A percentile compares a stretch with the other conserved stretches of the same genome.
Evolutionary conservation across 2,797 vertebrate genomes (phyloP).

Genomic region (Siniperca undulata): DNA sequence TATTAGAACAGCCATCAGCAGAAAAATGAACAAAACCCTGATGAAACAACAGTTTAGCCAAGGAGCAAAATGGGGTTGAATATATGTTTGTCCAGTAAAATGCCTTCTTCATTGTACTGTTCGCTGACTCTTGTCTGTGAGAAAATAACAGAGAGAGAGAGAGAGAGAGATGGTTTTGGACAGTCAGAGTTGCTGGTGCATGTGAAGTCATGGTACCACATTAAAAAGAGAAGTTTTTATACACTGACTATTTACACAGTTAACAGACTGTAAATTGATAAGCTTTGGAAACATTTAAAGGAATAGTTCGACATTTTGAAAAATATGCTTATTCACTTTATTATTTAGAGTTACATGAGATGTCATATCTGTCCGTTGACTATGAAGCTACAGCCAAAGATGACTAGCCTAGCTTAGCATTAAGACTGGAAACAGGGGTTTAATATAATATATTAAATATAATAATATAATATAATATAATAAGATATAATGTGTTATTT

Average conservation of each 20-base stretch:
- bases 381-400: background rate
- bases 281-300: background rate
- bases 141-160: constrained; percentile 25
- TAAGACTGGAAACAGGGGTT: background rate
- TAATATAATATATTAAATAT: too few relatives aligned
- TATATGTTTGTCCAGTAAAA: constrained; percentile 47
- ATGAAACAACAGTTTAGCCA: constrained; percentile 67
- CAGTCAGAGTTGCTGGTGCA: background rate
- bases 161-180: background rate
- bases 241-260: background rate
- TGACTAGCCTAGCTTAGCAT: background rate
- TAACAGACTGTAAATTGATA: background rate
- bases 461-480: too few relatives aligned
- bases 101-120: constrained; percentile 11
- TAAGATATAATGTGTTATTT: background rate
- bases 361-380: background rate
- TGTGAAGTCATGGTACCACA: background rate
- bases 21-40: constrained; percentile 57
- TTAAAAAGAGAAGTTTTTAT: constrained; percentile 1
- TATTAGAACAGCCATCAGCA: constrained; percentile 61
- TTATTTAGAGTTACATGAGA: too few relatives aligned
- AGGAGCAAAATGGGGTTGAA: constrained; percentile 31
- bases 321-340: background rate
- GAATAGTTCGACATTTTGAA: background rate
- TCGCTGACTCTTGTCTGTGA: constrained; percentile 18